These are phyloP conservation scores for Patagioenas fasciata DNA, from an alignment of 2,113 vertebrate genomes.

Conservation along the genomic window DNA sequence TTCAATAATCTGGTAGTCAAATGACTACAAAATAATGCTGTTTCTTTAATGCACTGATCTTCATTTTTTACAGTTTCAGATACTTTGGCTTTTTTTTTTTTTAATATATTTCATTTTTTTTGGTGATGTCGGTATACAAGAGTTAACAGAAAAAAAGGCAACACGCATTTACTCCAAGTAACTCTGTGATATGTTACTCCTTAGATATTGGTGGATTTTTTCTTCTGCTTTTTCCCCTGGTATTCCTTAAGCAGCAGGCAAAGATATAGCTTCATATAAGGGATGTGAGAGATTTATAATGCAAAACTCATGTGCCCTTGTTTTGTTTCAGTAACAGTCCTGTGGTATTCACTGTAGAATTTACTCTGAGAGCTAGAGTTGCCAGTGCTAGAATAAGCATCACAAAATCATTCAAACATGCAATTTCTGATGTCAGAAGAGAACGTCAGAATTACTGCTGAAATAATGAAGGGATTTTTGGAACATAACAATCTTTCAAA, in stretches of 20 bases:
- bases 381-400: constrained; percentile 25
- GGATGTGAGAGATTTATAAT: neutral
- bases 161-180: neutral
- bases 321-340: constrained; percentile 35
- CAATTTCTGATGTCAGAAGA: constrained; percentile 63
- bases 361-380: neutral
- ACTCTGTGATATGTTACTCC: neutral
- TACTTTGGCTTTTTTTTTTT: neutral
- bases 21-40: constrained; percentile 1
- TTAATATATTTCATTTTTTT: neutral
- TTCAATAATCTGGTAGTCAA: constrained; percentile 21
- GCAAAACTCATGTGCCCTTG: neutral
- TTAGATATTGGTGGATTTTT: neutral
- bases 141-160: neutral
- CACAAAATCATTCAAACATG: constrained; percentile 29
- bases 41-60: neutral
- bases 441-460: constrained; percentile 35
- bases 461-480: constrained; percentile 32
- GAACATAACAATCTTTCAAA: neutral
- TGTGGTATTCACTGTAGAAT: neutral
- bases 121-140: neutral
- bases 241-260: neutral
- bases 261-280: neutral
- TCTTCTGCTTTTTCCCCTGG: neutral
- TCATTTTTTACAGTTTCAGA: neutral